phyloP scores from a whole-genome alignment of 2,113 vertebrate genomes.

The Tinamus guttatus region DNA sequence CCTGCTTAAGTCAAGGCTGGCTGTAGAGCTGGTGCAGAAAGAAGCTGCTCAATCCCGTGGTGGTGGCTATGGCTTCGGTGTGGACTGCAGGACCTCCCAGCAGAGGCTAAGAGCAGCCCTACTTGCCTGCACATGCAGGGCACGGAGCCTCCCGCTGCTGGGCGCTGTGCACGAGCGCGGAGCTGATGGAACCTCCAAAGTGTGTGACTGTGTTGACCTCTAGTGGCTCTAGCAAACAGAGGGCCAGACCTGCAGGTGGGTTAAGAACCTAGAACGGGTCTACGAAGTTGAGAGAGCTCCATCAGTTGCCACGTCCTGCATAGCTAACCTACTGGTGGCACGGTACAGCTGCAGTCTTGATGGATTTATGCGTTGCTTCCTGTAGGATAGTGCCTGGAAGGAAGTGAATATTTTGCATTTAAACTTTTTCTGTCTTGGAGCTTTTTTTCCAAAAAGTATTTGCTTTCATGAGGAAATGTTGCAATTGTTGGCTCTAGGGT shows the following conservation, averaged over 20 bases:
- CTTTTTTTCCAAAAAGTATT: background rate
- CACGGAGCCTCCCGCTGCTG: fast-evolving
- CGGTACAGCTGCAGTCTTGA: fast-evolving
- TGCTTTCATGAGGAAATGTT: background rate
- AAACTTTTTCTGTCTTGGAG: background rate
- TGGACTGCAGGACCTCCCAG: background rate
- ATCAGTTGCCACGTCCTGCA: fast-evolving
- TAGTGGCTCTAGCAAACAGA: background rate
- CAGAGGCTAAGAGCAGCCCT: background rate
- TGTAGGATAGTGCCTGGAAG: no score
- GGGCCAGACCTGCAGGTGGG: background rate
- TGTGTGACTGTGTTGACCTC: constrained; percentile 33
- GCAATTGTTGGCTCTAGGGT: background rate
- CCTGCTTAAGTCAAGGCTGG: background rate
- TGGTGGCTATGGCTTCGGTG: fast-evolving
- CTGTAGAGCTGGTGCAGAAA: fast-evolving
- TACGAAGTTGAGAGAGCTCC: background rate
- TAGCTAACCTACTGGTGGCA: background rate
- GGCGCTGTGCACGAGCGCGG: background rate
- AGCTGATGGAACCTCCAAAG: background rate
- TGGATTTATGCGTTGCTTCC: fast-evolving
- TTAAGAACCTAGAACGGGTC: background rate
- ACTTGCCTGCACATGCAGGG: fast-evolving
- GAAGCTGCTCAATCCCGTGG: background rate
- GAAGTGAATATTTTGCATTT: background rate